A percentile compares a stretch with the other conserved stretches of the same genome.
phyloP scores from a whole-genome alignment of 2,797 vertebrate genomes.

The Ctenochaetus hawaiiensis region DNA sequence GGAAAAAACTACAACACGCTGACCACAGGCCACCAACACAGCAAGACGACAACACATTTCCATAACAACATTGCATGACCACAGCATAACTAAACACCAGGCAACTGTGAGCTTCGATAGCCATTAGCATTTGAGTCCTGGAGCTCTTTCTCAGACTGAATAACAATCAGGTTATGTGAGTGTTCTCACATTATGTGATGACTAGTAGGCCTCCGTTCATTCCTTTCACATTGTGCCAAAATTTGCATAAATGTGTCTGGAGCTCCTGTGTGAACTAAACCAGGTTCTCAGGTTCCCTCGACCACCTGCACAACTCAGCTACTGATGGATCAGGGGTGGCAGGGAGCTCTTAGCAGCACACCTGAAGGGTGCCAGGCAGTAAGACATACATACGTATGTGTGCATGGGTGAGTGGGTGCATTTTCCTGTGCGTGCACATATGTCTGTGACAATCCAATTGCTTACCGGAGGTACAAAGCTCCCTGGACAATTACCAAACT shows the following conservation, averaged over 20 bases:
- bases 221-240: slow-evolving; percentile 51
- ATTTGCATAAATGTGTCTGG: slow-evolving; percentile 67
- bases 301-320: slow-evolving; percentile 63
- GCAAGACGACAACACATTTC: slow-evolving; percentile 54
- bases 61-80: slow-evolving; percentile 55
- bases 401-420: slow-evolving; percentile 22
- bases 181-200: slow-evolving; percentile 63
- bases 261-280: slow-evolving; percentile 73
- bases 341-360: slow-evolving; percentile 66
- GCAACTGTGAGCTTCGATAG: slow-evolving; percentile 33
- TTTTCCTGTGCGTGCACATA: slow-evolving; percentile 23
- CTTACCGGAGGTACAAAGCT: slow-evolving; percentile 41
- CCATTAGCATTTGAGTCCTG: slow-evolving; percentile 58
- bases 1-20: slow-evolving; percentile 47
- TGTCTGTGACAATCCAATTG: slow-evolving; percentile 45
- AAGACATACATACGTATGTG: slow-evolving; percentile 7
- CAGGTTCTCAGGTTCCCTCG: slow-evolving; percentile 64
- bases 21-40: slow-evolving; percentile 61
- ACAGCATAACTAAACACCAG: slow-evolving; percentile 63
- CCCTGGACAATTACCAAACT: slow-evolving; percentile 53
- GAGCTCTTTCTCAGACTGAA: slow-evolving; percentile 71
- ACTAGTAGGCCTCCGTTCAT: slow-evolving; percentile 42
- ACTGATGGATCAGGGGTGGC: slow-evolving; percentile 78
- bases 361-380: slow-evolving; percentile 68
- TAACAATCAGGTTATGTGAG: slow-evolving; percentile 65